Evolutionary conservation across 2,113 vertebrate genomes (phyloP).

Genomic region (Rhizomys pruinosus): DNA sequence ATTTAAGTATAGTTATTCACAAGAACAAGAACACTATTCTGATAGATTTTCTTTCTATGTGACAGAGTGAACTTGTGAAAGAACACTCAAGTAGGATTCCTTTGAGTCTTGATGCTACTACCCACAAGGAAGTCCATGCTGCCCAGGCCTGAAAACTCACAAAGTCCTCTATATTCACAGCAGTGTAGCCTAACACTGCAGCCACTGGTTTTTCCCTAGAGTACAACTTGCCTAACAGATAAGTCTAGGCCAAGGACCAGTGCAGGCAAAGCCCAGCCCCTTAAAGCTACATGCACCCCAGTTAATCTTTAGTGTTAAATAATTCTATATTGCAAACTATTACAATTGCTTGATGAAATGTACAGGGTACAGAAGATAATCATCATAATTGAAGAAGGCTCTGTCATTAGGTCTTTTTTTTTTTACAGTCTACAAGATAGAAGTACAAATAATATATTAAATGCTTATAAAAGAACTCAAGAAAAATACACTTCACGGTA

Average conservation of each 20-base stretch:
- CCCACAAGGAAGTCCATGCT: neutral
- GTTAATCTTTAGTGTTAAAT: neutral
- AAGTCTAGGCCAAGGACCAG: neutral
- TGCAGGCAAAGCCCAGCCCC: neutral
- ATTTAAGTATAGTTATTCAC: too few species aligned
- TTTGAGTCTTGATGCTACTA: neutral
- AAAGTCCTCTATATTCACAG: neutral
- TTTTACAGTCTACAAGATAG: neutral
- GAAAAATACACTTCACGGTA: neutral
- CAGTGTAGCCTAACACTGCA: fast-evolving
- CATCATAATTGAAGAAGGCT: neutral
- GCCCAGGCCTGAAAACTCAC: neutral
- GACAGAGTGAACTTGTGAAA: neutral
- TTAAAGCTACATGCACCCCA: too few species aligned
- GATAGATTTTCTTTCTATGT: neutral
- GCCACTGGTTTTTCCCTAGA: neutral
- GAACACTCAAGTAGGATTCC: neutral
- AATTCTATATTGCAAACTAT: constrained; percentile 7
- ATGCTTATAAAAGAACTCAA: neutral
- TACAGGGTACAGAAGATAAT: neutral
- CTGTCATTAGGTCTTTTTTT: neutral
- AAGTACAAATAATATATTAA: neutral
- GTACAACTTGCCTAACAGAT: too few species aligned
- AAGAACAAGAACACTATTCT: neutral
- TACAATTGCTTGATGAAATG: constrained; percentile 1